Conservation (phyloP, 2,888 invertebrate genomes). For the Osedax fenrisi region DNA sequence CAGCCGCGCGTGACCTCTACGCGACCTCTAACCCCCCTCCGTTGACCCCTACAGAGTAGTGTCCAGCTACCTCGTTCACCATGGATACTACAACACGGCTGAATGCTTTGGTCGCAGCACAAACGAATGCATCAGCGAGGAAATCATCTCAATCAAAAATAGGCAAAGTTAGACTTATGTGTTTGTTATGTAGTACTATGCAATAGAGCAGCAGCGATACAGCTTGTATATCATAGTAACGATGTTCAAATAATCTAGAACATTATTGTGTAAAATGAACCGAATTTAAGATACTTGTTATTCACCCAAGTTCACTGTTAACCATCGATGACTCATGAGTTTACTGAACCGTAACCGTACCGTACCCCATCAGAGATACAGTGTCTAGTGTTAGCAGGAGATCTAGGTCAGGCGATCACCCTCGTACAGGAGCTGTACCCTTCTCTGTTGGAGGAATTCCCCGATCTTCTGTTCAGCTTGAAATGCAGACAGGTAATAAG, state of each 20-base stretch:
- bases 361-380: conserved; percentile 74
- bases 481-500: conserved; percentile 72
- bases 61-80: conserved; percentile 88
- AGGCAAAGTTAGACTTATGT: conserved; percentile 79
- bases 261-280: too few relatives aligned
- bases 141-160: conserved; percentile 81
- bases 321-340: too few relatives aligned
- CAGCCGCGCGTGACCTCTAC: background rate
- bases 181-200: too few relatives aligned
- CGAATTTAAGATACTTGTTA: too few relatives aligned
- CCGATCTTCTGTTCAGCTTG: conserved; percentile 80
- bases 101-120: conserved; percentile 85
- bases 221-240: too few relatives aligned
- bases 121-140: conserved; percentile 77
- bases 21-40: background rate
- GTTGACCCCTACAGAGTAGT: conserved; percentile 65
- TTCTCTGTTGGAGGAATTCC: conserved; percentile 77
- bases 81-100: conserved; percentile 87
- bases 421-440: conserved; percentile 78
- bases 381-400: conserved; percentile 75
- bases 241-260: too few relatives aligned
- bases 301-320: too few relatives aligned
- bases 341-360: too few relatives aligned
- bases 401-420: conserved; percentile 89
- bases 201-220: too few relatives aligned